A percentile compares a stretch with the other conserved stretches of the same genome.
phyloP scores from a whole-genome alignment of 2,797 vertebrate species.

The Neopelma chrysocephalum region DNA sequence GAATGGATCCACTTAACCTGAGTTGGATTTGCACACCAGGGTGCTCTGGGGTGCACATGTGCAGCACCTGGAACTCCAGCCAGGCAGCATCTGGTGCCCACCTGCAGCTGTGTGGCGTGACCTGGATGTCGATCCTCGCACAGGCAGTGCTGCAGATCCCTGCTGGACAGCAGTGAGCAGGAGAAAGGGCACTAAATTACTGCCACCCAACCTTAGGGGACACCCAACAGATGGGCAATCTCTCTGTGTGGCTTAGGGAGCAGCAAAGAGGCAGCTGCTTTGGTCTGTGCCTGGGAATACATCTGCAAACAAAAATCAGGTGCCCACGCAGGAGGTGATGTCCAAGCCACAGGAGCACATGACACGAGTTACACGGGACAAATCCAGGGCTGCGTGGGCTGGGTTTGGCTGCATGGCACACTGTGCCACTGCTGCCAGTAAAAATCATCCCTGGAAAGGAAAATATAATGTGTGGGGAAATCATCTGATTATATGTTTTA shows the following conservation, averaged over 20 bases:
- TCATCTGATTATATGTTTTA: not conserved
- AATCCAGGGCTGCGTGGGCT: not conserved
- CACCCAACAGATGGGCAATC: not conserved
- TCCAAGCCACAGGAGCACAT: not conserved
- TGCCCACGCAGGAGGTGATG: not conserved
- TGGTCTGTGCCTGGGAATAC: not conserved
- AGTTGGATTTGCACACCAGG: not conserved
- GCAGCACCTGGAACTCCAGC: not conserved
- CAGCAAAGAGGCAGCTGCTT: not conserved
- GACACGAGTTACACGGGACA: rapidly evolving
- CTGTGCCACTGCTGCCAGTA: not conserved
- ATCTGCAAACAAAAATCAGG: not conserved
- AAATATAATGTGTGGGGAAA: not conserved
- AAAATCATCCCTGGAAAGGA: not conserved
- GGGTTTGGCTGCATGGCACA: not conserved
- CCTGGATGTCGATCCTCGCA: rapidly evolving
- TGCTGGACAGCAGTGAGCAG: rapidly evolving
- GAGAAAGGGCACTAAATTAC: not conserved
- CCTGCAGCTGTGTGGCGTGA: not conserved
- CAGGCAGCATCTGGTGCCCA: not conserved
- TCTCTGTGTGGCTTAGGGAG: not conserved
- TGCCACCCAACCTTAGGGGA: not conserved
- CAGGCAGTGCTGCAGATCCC: rapidly evolving
- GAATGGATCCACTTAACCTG: not conserved
- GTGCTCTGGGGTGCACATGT: not conserved